Base-by-base conservation (phyloP, 2,113 vertebrate genomes). In the Phaethon lepturus region DNA sequence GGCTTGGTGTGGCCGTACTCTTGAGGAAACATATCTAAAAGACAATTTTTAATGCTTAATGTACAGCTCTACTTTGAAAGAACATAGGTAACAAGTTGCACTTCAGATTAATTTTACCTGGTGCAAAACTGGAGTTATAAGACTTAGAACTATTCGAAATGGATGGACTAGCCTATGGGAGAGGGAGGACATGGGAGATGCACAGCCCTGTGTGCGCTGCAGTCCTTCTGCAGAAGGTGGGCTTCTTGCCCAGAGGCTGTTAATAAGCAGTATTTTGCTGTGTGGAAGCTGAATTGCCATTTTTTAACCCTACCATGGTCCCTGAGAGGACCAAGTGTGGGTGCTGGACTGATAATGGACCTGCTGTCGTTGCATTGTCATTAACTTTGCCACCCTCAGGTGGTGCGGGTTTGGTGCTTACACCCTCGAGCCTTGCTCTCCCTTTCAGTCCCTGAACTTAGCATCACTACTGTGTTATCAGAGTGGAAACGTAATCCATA, bases 1-100 rank as follows among this genome's bases (percentile, higher is more conserved):
- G 31, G 13, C 8, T 84, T 93, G 3, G 3, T 45, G 63, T 31
- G 73, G 15, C 10, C 0, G 0, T 42, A 15, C 3, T 58, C 17
- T 59, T 3, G 10, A 87, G 68, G 52, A 95, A 95, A 52, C 40
- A 2, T 22, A 42, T 85, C 15, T 67, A 59, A 81, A 81, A 35
- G 7, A 18, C 24, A 38, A 6, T 44, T 74, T 71, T 71, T 59
- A 25, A 56, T 62, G 15, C 38, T 68, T 64, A 73, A 73, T 68
- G 6, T 11, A 59, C 52, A 66, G 11, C 11, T 86, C 10, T 11
- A 4, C 26, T 81, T 77, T 40, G 47, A 62, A 84, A 94, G 17
- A 86, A 38, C 0, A 1, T 25, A 60, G 6, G 28, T 40, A n/a
- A 69, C 8, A 62, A 28, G 18, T 66, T 84, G 8, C 16, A 33